phyloP scores from a whole-genome alignment of 2,888 invertebrate species.

The Apamea sordens region DNA sequence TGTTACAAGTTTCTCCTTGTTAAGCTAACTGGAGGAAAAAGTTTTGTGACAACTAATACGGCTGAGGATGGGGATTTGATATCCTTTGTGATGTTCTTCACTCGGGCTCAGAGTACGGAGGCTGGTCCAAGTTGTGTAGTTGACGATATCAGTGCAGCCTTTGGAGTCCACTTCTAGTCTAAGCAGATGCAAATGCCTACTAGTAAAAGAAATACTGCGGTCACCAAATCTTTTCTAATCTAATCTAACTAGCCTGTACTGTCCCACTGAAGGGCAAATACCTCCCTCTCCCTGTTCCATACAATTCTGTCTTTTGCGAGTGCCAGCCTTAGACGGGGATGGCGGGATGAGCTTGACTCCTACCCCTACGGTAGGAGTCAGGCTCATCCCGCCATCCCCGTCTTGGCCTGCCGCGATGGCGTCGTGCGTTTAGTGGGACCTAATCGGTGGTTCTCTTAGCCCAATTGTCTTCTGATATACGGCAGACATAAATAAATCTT shows the following conservation, averaged over 20 bases:
- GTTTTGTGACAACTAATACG: conserved; percentile 70
- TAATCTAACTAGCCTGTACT: neutral
- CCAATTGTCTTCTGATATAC: too few relatives aligned
- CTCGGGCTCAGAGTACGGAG: conserved; percentile 18
- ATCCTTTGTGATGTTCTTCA: conserved; percentile 51
- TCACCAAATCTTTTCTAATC: neutral
- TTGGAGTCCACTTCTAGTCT: neutral
- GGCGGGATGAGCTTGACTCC: too few relatives aligned
- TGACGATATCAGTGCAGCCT: conserved; percentile 3
- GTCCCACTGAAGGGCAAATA: too few relatives aligned
- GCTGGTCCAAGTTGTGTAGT: conserved; percentile 6
- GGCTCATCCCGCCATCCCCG: too few relatives aligned
- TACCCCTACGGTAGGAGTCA: too few relatives aligned
- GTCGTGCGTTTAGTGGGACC: too few relatives aligned
- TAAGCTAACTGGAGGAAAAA: conserved; percentile 72
- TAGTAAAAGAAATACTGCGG: neutral
- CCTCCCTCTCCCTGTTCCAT: too few relatives aligned
- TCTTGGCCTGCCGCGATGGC: too few relatives aligned
- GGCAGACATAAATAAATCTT: neutral
- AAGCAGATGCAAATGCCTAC: neutral
- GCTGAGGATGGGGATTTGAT: conserved; percentile 59
- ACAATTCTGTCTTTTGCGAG: too few relatives aligned
- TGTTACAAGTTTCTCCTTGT: conserved; percentile 75
- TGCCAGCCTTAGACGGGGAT: too few relatives aligned
- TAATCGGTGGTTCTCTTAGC: too few relatives aligned